Base-by-base conservation (phyloP, 2,113 vertebrate species). In the Thalassoma bifasciatum region DNA sequence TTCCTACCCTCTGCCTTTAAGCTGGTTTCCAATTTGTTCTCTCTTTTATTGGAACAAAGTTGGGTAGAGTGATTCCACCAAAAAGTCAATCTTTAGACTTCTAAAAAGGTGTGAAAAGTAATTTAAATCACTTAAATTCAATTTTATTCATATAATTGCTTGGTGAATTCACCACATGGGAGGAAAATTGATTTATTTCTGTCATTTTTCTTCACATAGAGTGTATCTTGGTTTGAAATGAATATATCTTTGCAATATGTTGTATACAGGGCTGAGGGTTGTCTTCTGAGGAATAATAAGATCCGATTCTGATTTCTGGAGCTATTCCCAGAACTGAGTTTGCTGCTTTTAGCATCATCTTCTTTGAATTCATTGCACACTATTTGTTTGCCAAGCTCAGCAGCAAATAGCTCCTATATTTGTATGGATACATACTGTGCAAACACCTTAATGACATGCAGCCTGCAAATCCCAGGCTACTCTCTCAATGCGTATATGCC, bases 401-500 rank as follows among this genome's bases (percentile, higher is more conserved):
- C 24, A 40, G 66, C 50, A 76, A 80, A 75, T 24, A 78, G 36
- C 52, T 24, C 1, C 50, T 68, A 37, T 72, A 75, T 69, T 67
- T 78, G 34, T 68, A 59, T 70, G 72, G 53, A 50, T 36, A 49
- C 64, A 78, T 71, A 51, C 26, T 69, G 75, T 80, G 67, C 79
- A 78, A 85, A 90, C 65, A 72, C 30, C 34, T 38, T 82, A 79
- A 82, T 76, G 76, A 63, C 56, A 79, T 73, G 61, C 73, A 52
- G 44, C 40, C 56, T 16, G 51, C 63, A 70, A 69, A 83, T 86
- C 74, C 50, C 63, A 79, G 70, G 70, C 69, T 49, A 44, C 10
- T 0, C 26, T 50, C 63, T 83, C 80, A 75, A 88, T 81, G 72
- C 73, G 82, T 73, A 78, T 83, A 57, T 71, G 72, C 72, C 64